Percentiles rank a stretch among this genome's conserved stretches.
These are phyloP conservation scores for Eupsilia transversa DNA, from an alignment of 2,888 invertebrate genomes.

Conservation along the genomic window DNA sequence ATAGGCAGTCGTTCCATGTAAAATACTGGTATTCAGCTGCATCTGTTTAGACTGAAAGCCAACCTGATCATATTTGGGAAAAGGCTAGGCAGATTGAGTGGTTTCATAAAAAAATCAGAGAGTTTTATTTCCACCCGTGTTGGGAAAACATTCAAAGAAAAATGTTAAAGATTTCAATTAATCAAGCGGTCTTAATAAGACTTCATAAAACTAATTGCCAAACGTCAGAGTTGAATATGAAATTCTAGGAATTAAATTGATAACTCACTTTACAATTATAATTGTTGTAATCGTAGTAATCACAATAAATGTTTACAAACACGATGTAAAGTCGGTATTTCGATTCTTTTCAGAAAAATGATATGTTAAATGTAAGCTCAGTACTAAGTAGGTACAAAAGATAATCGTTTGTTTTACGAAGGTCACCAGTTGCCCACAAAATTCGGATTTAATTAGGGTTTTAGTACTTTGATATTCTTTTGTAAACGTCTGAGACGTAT, in stretches of 20 bases:
- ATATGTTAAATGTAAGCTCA: slow-evolving; percentile 26
- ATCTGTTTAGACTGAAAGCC: too few relatives aligned
- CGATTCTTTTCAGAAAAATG: slow-evolving; percentile 37
- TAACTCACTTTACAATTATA: slow-evolving; percentile 34
- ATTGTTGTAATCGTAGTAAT: slow-evolving; percentile 29
- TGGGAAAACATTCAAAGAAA: too few relatives aligned
- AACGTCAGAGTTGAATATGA: slow-evolving; percentile 20
- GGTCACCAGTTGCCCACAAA: slow-evolving; percentile 59
- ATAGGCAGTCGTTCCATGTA: too few relatives aligned
- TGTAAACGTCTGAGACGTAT: not conserved
- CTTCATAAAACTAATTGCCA: slow-evolving; percentile 40
- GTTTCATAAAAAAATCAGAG: too few relatives aligned
- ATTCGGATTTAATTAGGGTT: slow-evolving; percentile 67
- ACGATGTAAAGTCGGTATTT: slow-evolving; percentile 3
- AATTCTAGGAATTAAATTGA: slow-evolving; percentile 41
- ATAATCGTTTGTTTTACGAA: slow-evolving; percentile 60
- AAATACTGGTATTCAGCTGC: too few relatives aligned
- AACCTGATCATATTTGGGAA: too few relatives aligned
- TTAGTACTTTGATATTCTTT: slow-evolving; percentile 42
- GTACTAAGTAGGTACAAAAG: slow-evolving; percentile 65
- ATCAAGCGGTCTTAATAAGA: slow-evolving; percentile 24
- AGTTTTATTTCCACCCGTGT: not conserved
- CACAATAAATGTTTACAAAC: slow-evolving; percentile 47
- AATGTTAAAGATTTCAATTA: too few relatives aligned
- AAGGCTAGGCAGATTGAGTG: too few relatives aligned